Evolutionary conservation across 2,888 invertebrate species (phyloP).

Genomic region (Sphaerophoria taeniata): DNA sequence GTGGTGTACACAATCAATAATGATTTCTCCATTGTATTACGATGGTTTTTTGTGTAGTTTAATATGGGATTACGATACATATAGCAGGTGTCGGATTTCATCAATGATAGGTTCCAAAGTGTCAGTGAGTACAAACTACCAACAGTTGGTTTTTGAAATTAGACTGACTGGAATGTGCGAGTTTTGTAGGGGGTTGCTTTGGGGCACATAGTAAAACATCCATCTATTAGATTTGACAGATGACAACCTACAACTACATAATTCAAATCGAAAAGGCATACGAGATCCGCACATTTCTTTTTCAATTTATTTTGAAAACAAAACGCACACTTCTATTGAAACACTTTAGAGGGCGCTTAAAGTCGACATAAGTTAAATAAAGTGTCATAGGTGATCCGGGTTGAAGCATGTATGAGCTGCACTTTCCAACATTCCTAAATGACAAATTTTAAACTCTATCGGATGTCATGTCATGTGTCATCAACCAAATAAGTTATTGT

Average conservation of each 20-base stretch:
- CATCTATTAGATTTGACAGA: not conserved
- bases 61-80: constrained; percentile 60
- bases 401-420: too few species aligned
- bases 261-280: not conserved
- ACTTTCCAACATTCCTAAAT: too few species aligned
- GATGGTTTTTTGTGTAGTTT: constrained; percentile 31
- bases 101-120: not conserved
- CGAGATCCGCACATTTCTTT: too few species aligned
- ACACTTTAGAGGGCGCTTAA: too few species aligned
- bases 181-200: not conserved
- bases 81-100: constrained; percentile 46
- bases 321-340: too few species aligned
- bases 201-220: constrained; percentile 25
- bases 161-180: not conserved
- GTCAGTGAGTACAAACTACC: constrained; percentile 1
- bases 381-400: too few species aligned
- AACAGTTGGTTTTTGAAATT: not conserved
- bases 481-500: too few species aligned
- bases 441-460: too few species aligned
- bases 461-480: too few species aligned
- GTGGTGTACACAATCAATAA: constrained; percentile 36
- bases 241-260: not conserved
- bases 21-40: constrained; percentile 47
- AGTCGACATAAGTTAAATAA: too few species aligned
- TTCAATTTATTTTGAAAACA: too few species aligned